phyloP scores from a whole-genome alignment of 2,113 vertebrate genomes.

The Proterorhinus semilunaris region DNA sequence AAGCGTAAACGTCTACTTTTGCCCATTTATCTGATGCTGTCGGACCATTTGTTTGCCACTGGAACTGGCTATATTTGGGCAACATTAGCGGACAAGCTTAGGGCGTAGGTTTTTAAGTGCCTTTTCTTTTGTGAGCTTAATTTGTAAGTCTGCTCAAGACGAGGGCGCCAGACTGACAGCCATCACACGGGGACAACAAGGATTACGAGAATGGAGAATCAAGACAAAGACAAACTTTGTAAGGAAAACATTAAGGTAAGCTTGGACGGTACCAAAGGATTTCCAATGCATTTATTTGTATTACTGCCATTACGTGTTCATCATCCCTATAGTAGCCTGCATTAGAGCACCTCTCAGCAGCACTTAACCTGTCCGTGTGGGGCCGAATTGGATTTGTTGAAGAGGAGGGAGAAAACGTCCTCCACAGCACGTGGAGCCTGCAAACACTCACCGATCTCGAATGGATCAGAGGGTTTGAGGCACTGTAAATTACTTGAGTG shows the following conservation, averaged over 20 bases:
- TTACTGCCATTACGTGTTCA: slow-evolving; percentile 18
- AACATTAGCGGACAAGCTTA: slow-evolving; percentile 2
- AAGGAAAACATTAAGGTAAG: too few relatives aligned
- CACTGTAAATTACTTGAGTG: too few relatives aligned
- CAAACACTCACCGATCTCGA: neutral
- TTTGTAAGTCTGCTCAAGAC: slow-evolving; percentile 23
- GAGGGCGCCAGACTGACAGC: slow-evolving; percentile 16
- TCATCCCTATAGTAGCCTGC: slow-evolving; percentile 24
- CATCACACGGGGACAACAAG: slow-evolving; percentile 10
- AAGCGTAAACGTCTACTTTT: neutral
- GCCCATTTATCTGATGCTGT: neutral
- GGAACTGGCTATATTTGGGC: slow-evolving; percentile 10
- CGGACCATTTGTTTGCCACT: slow-evolving; percentile 3
- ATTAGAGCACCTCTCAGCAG: slow-evolving; percentile 35
- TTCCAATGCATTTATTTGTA: neutral
- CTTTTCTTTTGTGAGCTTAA: slow-evolving; percentile 20
- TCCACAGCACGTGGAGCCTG: neutral
- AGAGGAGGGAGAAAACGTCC: slow-evolving; percentile 16
- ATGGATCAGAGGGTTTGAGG: too few relatives aligned
- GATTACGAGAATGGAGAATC: neutral
- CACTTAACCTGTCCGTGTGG: slow-evolving; percentile 37
- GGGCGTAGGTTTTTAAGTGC: neutral
- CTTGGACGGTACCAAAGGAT: too few relatives aligned
- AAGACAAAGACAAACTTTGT: too few relatives aligned
- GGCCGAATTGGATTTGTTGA: slow-evolving; percentile 35